Evolutionary conservation across 2,113 vertebrate species (phyloP), one percentile per base, ranked within the genome.

Genomic region (Dicerorhinus sumatrensis): DNA sequence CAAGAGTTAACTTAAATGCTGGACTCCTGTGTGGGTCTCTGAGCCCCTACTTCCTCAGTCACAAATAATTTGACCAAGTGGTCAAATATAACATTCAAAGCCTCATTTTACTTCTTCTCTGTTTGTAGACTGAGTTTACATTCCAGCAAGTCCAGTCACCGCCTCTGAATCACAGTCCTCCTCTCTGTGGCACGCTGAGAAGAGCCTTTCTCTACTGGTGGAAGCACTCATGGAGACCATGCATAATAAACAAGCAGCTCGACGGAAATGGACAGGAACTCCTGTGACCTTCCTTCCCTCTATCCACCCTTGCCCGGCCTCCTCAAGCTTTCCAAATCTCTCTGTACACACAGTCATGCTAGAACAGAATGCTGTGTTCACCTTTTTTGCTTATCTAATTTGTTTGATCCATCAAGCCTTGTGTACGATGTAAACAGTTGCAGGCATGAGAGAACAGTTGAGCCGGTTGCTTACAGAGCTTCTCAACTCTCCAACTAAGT

Each of bases 191-290:
- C 76, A 23, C 2, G 0, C 36, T 18, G 51, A 51, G 36, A 5
- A 16, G 70, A 69, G 54, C 48, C 75, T 65, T 92, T 87, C 65
- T 67, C 54, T 39, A 39, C 72, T 4, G 16, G 70, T 72, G 62
- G 48, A 62, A 58, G 79, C 16, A 7, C 48, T 82, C 84, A n/a
- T 48, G 76, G 88, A 94, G 97, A 97, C 80, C 81, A 67, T 29
- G 79, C 82, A 67, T 69, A 86, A 72, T 54, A 85, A 93, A 62
- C 65, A 69, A 48, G n/a, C 8, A 1, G 62, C 20, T 81, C 72
- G 92, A 10, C 31, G 1, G 11, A 10, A 70, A 48, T 65, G 31
- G 86, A 94, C 12, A 46, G 16, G 62, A 6, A 54, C 42, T 79
- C 58, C 62, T 1, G 2, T 46, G 65, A 88, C 75, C 48, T 51